phyloP scores from a whole-genome alignment of 2,888 invertebrate species.

The Thymelicus sylvestris region DNA sequence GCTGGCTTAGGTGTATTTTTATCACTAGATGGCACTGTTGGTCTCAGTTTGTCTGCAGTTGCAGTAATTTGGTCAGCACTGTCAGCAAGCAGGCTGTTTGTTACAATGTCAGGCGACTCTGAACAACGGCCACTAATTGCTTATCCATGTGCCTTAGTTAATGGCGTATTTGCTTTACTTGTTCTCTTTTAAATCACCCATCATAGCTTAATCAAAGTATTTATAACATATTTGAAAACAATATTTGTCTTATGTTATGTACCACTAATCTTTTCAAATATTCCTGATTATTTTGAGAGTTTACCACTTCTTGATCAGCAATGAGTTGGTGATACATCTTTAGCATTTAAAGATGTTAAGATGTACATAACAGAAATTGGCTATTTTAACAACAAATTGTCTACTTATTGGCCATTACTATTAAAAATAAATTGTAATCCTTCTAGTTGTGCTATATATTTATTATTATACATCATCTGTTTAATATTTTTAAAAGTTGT shows the following conservation, averaged over 20 bases:
- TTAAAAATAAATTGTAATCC: no score
- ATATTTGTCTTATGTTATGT: neutral
- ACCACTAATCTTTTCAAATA: no score
- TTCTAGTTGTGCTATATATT: no score
- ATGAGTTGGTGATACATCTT: no score
- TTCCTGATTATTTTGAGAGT: no score
- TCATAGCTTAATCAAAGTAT: neutral
- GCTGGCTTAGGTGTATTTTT: constrained; percentile 91
- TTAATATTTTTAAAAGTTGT: no score
- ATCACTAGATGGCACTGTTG: constrained; percentile 89
- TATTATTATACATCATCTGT: no score
- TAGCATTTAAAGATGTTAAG: no score
- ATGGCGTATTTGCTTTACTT: constrained; percentile 96
- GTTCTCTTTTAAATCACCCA: constrained; percentile 90
- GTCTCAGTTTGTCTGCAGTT: constrained; percentile 87
- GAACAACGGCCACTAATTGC: constrained; percentile 94
- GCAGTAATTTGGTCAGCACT: constrained; percentile 95
- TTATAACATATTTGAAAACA: neutral
- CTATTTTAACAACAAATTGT: no score
- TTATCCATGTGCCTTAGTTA: constrained; percentile 96
- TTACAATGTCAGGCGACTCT: constrained; percentile 94
- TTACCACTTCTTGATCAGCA: no score
- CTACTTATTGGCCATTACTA: no score
- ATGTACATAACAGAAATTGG: no score
- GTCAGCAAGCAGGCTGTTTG: constrained; percentile 96